These are phyloP conservation scores for Drosophila repleta DNA, from an alignment of 1,140 invertebrate genomes.

Conservation along the genomic window DNA sequence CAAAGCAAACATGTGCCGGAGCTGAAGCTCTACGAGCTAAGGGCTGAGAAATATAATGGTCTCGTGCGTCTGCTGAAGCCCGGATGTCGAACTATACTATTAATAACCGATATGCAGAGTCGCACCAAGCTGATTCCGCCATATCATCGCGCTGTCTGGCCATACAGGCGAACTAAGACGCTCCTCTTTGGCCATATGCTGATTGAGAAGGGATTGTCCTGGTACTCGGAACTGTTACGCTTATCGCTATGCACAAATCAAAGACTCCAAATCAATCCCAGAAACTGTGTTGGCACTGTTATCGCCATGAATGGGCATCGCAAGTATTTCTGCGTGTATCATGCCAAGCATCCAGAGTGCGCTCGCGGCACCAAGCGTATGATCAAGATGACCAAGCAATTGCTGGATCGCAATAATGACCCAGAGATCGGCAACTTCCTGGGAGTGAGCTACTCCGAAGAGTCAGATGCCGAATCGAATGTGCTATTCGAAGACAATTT, in stretches of 20 bases:
- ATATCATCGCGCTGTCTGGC: slow-evolving; percentile 97
- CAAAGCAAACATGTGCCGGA: slow-evolving; percentile 83
- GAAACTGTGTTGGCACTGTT: slow-evolving; percentile 98
- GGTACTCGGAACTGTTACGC: slow-evolving; percentile 96
- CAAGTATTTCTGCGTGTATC: slow-evolving; percentile 99
- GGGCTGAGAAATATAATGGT: slow-evolving; percentile 97
- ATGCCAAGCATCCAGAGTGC: slow-evolving; percentile 92
- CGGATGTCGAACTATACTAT: slow-evolving; percentile 95
- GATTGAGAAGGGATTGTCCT: slow-evolving; percentile 94
- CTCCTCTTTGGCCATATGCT: slow-evolving; percentile 96
- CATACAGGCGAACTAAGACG: slow-evolving; percentile 97
- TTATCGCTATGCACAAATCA: slow-evolving; percentile 92
- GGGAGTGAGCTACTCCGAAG: slow-evolving; percentile 89
- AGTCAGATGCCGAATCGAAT: slow-evolving; percentile 86
- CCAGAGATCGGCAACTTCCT: slow-evolving; percentile 92
- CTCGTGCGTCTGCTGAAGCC: slow-evolving; percentile 96
- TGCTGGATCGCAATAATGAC: slow-evolving; percentile 86
- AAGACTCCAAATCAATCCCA: slow-evolving; percentile 95
- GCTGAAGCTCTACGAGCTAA: slow-evolving; percentile 94
- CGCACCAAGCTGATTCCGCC: slow-evolving; percentile 93
- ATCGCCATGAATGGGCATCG: slow-evolving; percentile 97
- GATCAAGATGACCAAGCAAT: slow-evolving; percentile 87
- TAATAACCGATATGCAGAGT: slow-evolving; percentile 95
- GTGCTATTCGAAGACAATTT: slow-evolving; percentile 88
- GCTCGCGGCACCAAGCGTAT: slow-evolving; percentile 87